Evolutionary conservation across 2,797 vertebrate species (phyloP).

Genomic region (Emys orbicularis): DNA sequence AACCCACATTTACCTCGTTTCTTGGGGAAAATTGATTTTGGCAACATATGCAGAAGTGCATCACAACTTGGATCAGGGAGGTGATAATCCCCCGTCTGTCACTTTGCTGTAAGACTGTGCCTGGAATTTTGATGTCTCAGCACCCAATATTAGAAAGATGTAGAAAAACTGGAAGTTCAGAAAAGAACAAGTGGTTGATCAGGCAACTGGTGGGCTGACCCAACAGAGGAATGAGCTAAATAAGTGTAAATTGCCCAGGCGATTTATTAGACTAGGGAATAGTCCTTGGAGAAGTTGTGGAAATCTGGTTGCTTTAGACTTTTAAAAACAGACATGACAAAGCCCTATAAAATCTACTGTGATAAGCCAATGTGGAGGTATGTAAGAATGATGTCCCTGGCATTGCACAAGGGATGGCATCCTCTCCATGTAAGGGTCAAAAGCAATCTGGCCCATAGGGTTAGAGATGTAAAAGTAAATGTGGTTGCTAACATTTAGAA

Average conservation of each 20-base stretch:
- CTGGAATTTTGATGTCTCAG: not conserved
- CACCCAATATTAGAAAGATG: not conserved
- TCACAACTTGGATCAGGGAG: not conserved
- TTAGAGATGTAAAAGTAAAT: not conserved
- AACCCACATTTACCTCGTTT: conserved; percentile 32
- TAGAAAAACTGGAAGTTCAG: not conserved
- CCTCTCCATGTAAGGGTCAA: not conserved
- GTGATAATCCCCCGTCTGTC: rapidly evolving
- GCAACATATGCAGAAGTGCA: not conserved
- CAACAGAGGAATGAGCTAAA: not conserved
- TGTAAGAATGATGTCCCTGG: not conserved
- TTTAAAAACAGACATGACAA: conserved; percentile 3
- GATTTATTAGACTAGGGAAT: not conserved
- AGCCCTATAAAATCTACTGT: not conserved
- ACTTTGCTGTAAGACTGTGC: not conserved
- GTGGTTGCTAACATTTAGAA: not conserved
- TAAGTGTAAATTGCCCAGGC: not conserved
- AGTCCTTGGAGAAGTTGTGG: not conserved
- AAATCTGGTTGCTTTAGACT: not conserved
- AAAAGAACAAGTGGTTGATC: not conserved
- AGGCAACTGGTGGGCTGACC: not conserved
- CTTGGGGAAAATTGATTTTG: not conserved
- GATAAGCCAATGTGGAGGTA: not conserved
- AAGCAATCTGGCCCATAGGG: not conserved
- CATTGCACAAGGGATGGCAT: not conserved